phyloP scores from a whole-genome alignment of 2,113 vertebrate genomes.

The Centropus bengalensis region DNA sequence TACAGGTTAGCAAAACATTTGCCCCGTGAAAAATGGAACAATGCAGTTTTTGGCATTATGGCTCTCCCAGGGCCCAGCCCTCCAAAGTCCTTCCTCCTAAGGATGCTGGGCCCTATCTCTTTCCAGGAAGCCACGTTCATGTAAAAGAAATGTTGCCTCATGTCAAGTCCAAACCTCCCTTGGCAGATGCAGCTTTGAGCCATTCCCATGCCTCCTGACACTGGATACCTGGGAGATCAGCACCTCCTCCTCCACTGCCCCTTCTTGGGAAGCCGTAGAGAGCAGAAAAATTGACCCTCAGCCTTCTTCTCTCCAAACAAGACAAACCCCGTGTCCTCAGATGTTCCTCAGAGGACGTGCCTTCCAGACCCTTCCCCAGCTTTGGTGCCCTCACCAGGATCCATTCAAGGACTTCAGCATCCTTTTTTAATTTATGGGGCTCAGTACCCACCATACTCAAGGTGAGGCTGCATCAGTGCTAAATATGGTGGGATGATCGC shows the following conservation, averaged over 20 bases:
- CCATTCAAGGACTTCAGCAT: no score
- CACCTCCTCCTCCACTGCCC: fast-evolving
- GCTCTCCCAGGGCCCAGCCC: no score
- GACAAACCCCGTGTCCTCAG: not conserved
- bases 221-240: not conserved
- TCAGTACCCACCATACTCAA: no score
- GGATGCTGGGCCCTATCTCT: no score
- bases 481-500: no score
- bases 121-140: not conserved
- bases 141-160: not conserved
- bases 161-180: not conserved
- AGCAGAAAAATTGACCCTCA: not conserved
- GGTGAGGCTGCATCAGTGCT: no score
- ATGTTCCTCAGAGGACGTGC: no score
- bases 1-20: not conserved
- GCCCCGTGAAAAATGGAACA: not conserved
- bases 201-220: not conserved
- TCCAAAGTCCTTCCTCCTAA: no score
- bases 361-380: no score
- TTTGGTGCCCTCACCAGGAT: no score
- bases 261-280: not conserved
- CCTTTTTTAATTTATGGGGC: no score
- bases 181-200: not conserved
- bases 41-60: not conserved
- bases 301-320: not conserved